Evolutionary conservation across 2,888 invertebrate species (phyloP).

Genomic region (Subacronicta megacephala): DNA sequence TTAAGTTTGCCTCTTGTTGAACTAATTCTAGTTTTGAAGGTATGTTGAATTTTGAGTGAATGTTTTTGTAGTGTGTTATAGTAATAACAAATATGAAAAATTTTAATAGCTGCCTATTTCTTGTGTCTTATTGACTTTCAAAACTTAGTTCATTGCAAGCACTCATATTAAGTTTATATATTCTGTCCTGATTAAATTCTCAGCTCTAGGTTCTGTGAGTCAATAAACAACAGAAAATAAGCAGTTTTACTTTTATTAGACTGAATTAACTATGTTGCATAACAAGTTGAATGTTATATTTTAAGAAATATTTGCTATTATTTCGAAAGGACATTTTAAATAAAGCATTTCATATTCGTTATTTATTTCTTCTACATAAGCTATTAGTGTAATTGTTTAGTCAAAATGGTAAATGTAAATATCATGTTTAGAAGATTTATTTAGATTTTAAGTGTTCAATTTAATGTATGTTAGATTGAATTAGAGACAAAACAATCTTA

Average conservation of each 20-base stretch:
- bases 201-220: constrained; percentile 73
- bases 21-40: constrained; percentile 60
- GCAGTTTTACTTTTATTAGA: constrained; percentile 80
- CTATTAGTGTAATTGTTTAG: constrained; percentile 87
- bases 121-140: constrained; percentile 85
- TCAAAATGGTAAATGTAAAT: constrained; percentile 87
- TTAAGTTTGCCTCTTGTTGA: constrained; percentile 71
- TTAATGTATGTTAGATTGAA: constrained; percentile 85
- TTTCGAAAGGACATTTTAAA: constrained; percentile 82
- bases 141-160: constrained; percentile 62
- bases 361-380: constrained; percentile 87
- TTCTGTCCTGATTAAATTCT: constrained; percentile 10
- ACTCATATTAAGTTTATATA: constrained; percentile 15
- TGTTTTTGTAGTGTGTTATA: constrained; percentile 69
- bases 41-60: constrained; percentile 70
- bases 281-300: constrained; percentile 80
- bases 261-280: constrained; percentile 82
- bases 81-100: constrained; percentile 84
- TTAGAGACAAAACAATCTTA: constrained; percentile 76
- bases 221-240: constrained; percentile 75
- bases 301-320: constrained; percentile 81
- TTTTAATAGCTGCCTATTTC: constrained; percentile 77
- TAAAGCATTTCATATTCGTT: constrained; percentile 88
- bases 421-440: constrained; percentile 87
- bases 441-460: constrained; percentile 87